These are phyloP conservation scores for Gasterosteus aculeatus DNA, from an alignment of 2,113 vertebrate genomes.

Conservation along the genomic window DNA sequence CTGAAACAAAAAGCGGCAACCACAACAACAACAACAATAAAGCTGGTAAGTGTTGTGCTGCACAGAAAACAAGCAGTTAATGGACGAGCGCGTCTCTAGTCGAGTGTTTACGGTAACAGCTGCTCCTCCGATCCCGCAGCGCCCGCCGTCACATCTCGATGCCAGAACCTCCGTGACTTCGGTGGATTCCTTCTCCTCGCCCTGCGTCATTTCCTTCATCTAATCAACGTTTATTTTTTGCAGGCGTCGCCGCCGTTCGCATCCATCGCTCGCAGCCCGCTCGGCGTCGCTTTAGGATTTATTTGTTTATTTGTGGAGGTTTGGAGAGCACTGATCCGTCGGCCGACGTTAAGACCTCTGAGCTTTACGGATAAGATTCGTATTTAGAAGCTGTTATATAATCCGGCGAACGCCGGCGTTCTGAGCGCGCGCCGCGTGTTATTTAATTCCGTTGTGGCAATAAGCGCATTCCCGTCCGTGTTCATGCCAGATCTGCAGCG, in stretches of 20 bases:
- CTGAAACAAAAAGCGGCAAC: neutral
- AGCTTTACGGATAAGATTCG: slow-evolving; percentile 66
- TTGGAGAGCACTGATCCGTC: slow-evolving; percentile 22
- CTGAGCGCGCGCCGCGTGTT: slow-evolving; percentile 1
- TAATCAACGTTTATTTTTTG: slow-evolving; percentile 1
- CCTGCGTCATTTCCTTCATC: slow-evolving; percentile 39
- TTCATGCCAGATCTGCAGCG: slow-evolving; percentile 87
- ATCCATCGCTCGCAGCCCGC: neutral
- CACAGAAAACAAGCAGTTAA: slow-evolving; percentile 11
- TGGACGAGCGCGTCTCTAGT: slow-evolving; percentile 10
- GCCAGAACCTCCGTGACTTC: slow-evolving; percentile 46
- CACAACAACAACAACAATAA: neutral
- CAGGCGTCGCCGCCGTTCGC: neutral
- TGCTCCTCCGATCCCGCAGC: slow-evolving; percentile 63
- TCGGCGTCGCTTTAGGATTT: neutral
- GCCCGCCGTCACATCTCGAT: slow-evolving; percentile 59
- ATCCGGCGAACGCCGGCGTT: slow-evolving; percentile 32
- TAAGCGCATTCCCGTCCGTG: slow-evolving; percentile 63
- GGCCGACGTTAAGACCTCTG: slow-evolving; percentile 50
- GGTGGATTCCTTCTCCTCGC: slow-evolving; percentile 34
- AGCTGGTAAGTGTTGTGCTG: neutral
- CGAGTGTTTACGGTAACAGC: slow-evolving; percentile 68
- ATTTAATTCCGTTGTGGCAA: slow-evolving; percentile 47
- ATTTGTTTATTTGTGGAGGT: slow-evolving; percentile 8
- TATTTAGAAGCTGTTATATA: slow-evolving; percentile 54